Evolutionary conservation across 2,113 vertebrate species (phyloP).

Genomic region (Heteronetta atricapilla): DNA sequence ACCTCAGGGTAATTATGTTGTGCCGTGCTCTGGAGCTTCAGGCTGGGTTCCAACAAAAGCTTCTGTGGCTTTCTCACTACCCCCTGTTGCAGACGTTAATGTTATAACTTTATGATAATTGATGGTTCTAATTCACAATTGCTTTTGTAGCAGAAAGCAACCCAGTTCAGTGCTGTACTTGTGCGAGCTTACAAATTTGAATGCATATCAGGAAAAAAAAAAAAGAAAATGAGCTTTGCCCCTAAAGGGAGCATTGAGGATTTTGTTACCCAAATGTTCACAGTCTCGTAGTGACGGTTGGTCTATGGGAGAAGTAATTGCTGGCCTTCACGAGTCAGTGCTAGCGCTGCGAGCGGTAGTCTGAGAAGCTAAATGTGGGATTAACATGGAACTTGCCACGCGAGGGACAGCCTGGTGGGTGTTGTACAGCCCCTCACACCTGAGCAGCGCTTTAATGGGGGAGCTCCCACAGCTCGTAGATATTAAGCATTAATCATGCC

Average conservation of each 20-base stretch:
- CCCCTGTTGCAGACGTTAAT: neutral
- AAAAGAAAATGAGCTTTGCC: neutral
- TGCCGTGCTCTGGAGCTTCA: neutral
- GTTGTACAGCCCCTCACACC: accelerated
- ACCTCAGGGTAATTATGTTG: neutral
- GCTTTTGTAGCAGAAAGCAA: neutral
- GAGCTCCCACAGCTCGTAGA: neutral
- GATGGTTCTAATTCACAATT: neutral
- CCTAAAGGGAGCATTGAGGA: neutral
- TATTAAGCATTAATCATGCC: neutral
- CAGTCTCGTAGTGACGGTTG: neutral
- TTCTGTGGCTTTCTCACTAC: neutral
- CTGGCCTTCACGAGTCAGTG: neutral
- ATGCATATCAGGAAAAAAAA: neutral
- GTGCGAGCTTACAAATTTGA: neutral
- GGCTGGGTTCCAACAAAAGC: neutral
- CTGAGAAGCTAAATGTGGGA: neutral
- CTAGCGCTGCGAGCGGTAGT: neutral
- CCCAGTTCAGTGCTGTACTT: neutral
- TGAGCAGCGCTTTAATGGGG: neutral
- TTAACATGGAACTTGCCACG: neutral
- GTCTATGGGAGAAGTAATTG: neutral
- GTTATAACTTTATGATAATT: neutral
- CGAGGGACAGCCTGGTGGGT: neutral
- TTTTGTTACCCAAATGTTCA: neutral